A percentile compares a stretch with the other conserved stretches of the same genome.
Evolutionary conservation across 2,113 vertebrate genomes (phyloP).

Genomic region (Solea senegalensis): DNA sequence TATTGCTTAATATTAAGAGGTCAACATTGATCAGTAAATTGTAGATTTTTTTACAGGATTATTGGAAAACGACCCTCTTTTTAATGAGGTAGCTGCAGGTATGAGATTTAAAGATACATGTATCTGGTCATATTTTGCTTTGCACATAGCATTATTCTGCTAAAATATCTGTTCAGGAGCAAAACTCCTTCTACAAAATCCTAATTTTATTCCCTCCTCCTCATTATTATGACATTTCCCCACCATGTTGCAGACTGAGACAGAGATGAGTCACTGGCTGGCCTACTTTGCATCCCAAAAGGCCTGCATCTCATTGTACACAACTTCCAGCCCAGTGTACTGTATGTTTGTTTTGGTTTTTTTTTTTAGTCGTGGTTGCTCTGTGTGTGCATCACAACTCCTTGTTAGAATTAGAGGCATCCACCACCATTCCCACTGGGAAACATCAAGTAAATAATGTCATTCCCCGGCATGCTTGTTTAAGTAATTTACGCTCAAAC

Average conservation of each 20-base stretch:
- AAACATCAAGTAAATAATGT: slow-evolving; percentile 72
- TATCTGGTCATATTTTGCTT: background rate
- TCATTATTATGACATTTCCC: background rate
- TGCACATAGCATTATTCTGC: no score
- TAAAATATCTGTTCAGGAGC: background rate
- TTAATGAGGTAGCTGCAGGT: background rate
- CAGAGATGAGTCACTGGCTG: slow-evolving; percentile 13
- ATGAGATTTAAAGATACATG: background rate
- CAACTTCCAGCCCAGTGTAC: slow-evolving; percentile 28
- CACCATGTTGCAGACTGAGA: slow-evolving; percentile 8
- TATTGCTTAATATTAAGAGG: no score
- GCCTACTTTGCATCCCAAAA: slow-evolving; percentile 67
- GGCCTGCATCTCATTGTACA: slow-evolving; percentile 9
- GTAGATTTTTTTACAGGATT: no score
- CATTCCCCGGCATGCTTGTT: slow-evolving; percentile 73
- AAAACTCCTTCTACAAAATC: background rate
- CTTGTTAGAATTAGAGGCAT: slow-evolving; percentile 69
- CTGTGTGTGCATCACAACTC: slow-evolving; percentile 58
- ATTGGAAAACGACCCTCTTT: no score
- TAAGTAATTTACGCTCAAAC: slow-evolving; percentile 80
- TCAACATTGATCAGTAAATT: no score
- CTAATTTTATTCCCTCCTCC: background rate
- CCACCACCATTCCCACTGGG: slow-evolving; percentile 59
- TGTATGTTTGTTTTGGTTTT: slow-evolving; percentile 65
- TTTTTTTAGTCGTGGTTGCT: slow-evolving; percentile 44